Evolutionary conservation across 1,140 invertebrate genomes (phyloP).

Genomic region (Caerostris extrusa): DNA sequence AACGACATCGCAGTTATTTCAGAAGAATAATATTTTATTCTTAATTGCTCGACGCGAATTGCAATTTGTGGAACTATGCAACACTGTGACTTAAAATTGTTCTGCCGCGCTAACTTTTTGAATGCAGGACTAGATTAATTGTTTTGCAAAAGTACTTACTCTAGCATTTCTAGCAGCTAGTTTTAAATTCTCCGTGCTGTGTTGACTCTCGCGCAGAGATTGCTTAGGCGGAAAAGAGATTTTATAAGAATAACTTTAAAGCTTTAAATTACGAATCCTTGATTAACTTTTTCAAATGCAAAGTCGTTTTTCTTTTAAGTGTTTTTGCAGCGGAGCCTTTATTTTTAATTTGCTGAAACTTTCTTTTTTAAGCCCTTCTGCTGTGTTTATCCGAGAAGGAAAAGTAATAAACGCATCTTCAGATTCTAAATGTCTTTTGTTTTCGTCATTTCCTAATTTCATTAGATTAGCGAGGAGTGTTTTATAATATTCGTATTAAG

Average conservation of each 20-base stretch:
- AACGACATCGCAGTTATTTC: too few relatives aligned
- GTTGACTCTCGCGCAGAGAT: constrained; percentile 3
- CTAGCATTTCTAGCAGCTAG: neutral
- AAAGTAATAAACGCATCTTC: neutral
- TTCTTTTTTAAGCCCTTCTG: neutral
- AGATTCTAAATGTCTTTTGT: neutral
- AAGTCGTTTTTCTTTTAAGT: constrained; percentile 5
- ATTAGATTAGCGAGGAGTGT: neutral
- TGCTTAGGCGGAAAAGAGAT: neutral
- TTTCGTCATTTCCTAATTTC: constrained; percentile 6
- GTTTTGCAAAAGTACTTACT: neutral
- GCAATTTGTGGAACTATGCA: neutral
- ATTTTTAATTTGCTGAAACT: constrained; percentile 16
- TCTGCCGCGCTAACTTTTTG: neutral
- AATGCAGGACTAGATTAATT: constrained; percentile 5
- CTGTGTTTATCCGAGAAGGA: neutral
- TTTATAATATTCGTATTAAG: neutral
- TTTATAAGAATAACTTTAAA: constrained; percentile 11
- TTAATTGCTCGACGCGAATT: constrained; percentile 15
- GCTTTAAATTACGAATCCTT: constrained; percentile 12
- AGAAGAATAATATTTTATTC: constrained; percentile 19
- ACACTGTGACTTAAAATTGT: neutral
- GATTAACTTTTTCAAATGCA: constrained; percentile 20
- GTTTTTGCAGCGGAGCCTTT: neutral
- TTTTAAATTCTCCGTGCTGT: neutral